Percentiles rank a stretch among this genome's conserved stretches.
phyloP scores from a whole-genome alignment of 2,113 vertebrate species.

The Upupa epops region DNA sequence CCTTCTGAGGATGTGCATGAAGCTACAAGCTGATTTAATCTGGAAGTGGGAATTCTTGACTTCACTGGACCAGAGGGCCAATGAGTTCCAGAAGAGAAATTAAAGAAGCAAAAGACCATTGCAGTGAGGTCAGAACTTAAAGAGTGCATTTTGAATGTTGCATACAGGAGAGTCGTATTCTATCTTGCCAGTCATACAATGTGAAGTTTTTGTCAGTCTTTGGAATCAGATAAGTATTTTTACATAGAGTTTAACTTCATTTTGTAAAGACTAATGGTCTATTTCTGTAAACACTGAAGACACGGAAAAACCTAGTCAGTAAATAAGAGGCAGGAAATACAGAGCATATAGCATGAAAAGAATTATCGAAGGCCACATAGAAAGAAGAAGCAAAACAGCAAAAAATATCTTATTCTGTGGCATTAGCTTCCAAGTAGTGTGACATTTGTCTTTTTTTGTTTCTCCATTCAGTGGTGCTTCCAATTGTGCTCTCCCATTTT shows the following conservation, averaged over 20 bases:
- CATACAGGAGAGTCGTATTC: background rate
- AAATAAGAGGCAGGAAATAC: background rate
- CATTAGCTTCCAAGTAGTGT: background rate
- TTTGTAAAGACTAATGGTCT: background rate
- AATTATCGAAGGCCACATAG: background rate
- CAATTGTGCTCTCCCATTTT: background rate
- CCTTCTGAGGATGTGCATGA: background rate
- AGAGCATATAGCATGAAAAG: background rate
- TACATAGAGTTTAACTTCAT: background rate
- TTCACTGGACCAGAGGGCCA: background rate
- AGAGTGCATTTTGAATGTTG: background rate
- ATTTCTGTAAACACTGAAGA: background rate
- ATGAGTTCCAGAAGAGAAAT: background rate
- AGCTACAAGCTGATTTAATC: background rate
- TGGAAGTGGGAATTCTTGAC: background rate
- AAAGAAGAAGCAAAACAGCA: background rate
- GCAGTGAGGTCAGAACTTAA: background rate
- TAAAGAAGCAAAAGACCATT: background rate
- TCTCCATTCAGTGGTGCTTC: background rate
- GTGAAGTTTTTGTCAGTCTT: background rate
- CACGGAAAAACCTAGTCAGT: background rate
- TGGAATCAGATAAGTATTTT: background rate
- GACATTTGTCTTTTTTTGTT: background rate
- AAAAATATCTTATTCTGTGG: slow-evolving; percentile 11
- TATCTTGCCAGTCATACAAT: background rate